Evolutionary conservation across 2,113 vertebrate genomes (phyloP), one percentile per base, ranked within the genome.

Genomic region (Anhinga rufa): DNA sequence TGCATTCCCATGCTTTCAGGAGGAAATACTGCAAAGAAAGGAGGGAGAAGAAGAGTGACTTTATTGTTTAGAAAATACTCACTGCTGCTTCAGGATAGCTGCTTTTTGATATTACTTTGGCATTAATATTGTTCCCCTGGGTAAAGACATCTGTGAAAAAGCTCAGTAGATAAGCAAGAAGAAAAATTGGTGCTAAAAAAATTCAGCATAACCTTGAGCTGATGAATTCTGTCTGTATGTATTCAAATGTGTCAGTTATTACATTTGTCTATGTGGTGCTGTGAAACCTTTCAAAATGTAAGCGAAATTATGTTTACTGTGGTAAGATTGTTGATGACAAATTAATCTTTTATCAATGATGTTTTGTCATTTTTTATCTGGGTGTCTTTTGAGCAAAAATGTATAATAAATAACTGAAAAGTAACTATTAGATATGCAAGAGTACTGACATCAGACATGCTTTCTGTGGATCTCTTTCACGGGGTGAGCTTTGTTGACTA

Each of bases 21-120:
- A 94, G 75, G 69, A 97, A 95, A 93, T 75, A 60, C 80, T 86
- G 94, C 78, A 82, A 81, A 91, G 80, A 70, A 79, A 90, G 78
- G 61, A 85, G 78, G 48, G 78, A 93, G 83, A 83, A 72, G 83
- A 79, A 42, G 69, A 77, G 42, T 58, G 77, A 70, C 82, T 90
- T 95, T 93, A 52, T 75, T 10, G 1, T 88, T 92, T 91, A 94
- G 90, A 88, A 90, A 93, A 85, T 69, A 54, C 36, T 74, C 81
- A 52, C 44, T 93, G 55, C 77, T 93, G 54, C 71, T 87, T 91
- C 62, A 79, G 76, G 79, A 88, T 74, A 94, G 65, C 87, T 58
- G 78, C 48, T 88, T 85, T 90, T 93, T 89, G 72, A 64, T 96
- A 78, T 70, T 68, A 24, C 36, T 95, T 78, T 80, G 58, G 57